These are phyloP conservation scores for Linepithema humile DNA, from an alignment of 1,140 invertebrate species.

Conservation along the genomic window DNA sequence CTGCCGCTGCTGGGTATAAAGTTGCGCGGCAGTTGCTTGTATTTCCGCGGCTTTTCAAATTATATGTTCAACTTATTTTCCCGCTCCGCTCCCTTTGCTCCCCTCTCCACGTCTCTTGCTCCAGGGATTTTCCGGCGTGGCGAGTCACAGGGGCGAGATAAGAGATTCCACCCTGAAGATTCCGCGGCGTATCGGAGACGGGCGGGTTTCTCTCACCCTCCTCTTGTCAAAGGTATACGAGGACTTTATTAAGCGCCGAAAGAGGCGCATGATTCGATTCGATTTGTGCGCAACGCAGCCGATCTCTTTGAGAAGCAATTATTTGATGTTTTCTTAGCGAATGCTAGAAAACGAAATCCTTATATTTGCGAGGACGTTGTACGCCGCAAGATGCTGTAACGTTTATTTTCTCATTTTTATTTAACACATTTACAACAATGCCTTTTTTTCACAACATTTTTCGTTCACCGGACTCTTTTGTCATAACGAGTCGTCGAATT, in stretches of 20 bases:
- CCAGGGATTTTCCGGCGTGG: conserved; percentile 60
- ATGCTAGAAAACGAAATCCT: neutral
- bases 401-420: conserved; percentile 2
- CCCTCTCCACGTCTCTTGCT: conserved; percentile 34
- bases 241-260: conserved; percentile 67
- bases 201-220: neutral
- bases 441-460: neutral
- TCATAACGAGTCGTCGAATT: too few species aligned
- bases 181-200: conserved; percentile 56
- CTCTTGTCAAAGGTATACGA: conserved; percentile 44
- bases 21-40: conserved; percentile 68
- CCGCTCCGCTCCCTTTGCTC: neutral
- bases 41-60: conserved; percentile 74
- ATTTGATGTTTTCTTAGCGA: conserved; percentile 40
- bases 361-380: neutral
- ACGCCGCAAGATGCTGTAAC: neutral
- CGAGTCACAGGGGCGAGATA: neutral
- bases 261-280: conserved; percentile 69
- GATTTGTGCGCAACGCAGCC: conserved; percentile 55
- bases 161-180: conserved; percentile 55
- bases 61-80: conserved; percentile 73
- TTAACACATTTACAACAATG: neutral
- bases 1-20: conserved; percentile 64
- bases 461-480: neutral
- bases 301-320: conserved; percentile 55